Conservation (phyloP, 1,140 invertebrate genomes). For the Bombus breviceps region DNA sequence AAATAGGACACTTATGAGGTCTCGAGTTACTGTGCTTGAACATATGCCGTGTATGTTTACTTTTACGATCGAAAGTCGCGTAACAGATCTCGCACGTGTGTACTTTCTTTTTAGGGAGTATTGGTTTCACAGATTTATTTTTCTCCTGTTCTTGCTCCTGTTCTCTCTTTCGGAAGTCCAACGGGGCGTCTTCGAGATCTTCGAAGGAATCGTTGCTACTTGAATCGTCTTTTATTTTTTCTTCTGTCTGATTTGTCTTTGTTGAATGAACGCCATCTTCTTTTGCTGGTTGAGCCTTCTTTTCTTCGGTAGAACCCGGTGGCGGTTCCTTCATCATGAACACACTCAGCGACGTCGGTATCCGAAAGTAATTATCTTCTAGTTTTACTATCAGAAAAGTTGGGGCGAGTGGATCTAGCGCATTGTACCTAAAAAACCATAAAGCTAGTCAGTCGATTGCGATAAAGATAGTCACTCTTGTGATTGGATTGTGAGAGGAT, state of each 20-base stretch:
- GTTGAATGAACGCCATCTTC: background rate
- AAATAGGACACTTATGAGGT: conserved; percentile 81
- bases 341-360: conserved; percentile 74
- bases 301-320: conserved; percentile 33
- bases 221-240: conserved; percentile 15
- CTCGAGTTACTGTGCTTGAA: conserved; percentile 78
- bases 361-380: conserved; percentile 75
- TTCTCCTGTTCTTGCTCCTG: conserved; percentile 25
- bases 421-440: conserved; percentile 75
- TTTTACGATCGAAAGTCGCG: conserved; percentile 72
- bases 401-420: conserved; percentile 69
- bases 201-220: conserved; percentile 34
- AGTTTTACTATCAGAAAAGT: conserved; percentile 74
- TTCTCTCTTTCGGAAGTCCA: conserved; percentile 62
- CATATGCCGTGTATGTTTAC: conserved; percentile 76
- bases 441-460: conserved; percentile 59
- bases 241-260: background rate
- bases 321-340: conserved; percentile 73
- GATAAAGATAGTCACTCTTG: no score
- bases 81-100: conserved; percentile 77
- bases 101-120: conserved; percentile 50
- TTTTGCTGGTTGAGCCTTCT: conserved; percentile 3
- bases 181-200: conserved; percentile 61
- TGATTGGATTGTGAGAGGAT: background rate
- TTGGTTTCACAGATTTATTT: background rate